Evolutionary conservation across 2,888 invertebrate genomes (phyloP), one percentile per base, ranked within the genome.

Genomic region (Nysson spinosus): DNA sequence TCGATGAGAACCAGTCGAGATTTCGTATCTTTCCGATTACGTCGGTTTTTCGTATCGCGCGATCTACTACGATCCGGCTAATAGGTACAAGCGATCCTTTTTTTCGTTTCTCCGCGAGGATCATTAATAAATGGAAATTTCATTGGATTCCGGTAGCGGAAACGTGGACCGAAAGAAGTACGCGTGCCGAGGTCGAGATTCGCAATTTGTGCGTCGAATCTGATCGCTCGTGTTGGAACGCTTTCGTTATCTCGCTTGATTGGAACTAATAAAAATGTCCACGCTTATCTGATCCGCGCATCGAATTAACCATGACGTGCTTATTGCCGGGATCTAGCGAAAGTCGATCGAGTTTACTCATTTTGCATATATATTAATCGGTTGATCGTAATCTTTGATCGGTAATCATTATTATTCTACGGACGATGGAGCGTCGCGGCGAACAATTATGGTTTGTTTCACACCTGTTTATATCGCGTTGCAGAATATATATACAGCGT

Each of bases 111-210:
- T 22, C 12, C 6, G n/a, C 34, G 19, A 6, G 20, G 46, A 14
- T 60, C 55, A 64, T 68, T 61, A 69, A 74, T 70, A 74, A 72
- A 74, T 75, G 65, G 70, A 67, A 75, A 68, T 74, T 58, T 54
- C 49, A 46, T 20, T 52, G 46, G 49, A 62, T 44, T 52, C 49
- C 42, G 34, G 37, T 26, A 51, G 47, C 37, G 46, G n/a, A n/a
- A n/a, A n/a, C n/a, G n/a, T n/a, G n/a, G 17, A 14, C 16, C 4
- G 5, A 14, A n/a, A 14, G 19, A 17, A 34, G 17, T 46, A 65
- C 17, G 51, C 28, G 42, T 16, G 50, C 40, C 32, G 19, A 1
- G 1, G 4, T 0, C 22, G 22, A 14, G 11, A 28, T 30, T 16
- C 19, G 17, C 16, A 14, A 32, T 34, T 16, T 42, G 1, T 9